Evolutionary conservation across 2,888 invertebrate genomes (phyloP).

Genomic region (Nemotelus nigrinus): DNA sequence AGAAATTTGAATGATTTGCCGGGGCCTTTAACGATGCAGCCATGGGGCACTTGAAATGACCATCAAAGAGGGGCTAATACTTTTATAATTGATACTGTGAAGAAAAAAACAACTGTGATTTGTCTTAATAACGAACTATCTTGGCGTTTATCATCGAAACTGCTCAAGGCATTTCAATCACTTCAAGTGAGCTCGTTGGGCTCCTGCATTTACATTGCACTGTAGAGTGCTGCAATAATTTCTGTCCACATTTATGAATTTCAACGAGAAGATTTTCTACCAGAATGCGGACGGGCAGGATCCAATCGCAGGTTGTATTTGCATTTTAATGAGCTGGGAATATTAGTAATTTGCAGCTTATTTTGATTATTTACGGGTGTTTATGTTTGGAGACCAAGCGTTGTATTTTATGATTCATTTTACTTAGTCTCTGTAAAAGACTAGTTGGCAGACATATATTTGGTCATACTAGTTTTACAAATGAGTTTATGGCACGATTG

Average conservation of each 20-base stretch:
- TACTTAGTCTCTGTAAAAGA: too few species aligned
- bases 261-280: too few species aligned
- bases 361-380: neutral
- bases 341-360: slow-evolving; percentile 46
- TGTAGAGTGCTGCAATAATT: slow-evolving; percentile 18
- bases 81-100: slow-evolving; percentile 49
- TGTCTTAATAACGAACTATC: slow-evolving; percentile 48
- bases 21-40: slow-evolving; percentile 32
- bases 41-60: slow-evolving; percentile 43
- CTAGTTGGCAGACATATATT: too few species aligned
- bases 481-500: too few species aligned
- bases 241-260: neutral
- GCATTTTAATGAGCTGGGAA: slow-evolving; percentile 47
- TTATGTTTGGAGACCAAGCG: too few species aligned
- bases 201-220: neutral
- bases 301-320: slow-evolving; percentile 18
- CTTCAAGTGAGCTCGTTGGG: slow-evolving; percentile 14
- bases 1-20: neutral
- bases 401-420: too few species aligned
- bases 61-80: slow-evolving; percentile 51
- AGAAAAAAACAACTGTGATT: slow-evolving; percentile 47
- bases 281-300: too few species aligned
- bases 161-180: slow-evolving; percentile 33
- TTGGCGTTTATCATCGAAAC: slow-evolving; percentile 43
- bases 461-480: too few species aligned